Percentiles rank a stretch among this genome's conserved stretches.
These are phyloP conservation scores for Anomalospiza imberbis DNA, from an alignment of 2,797 vertebrate genomes.

Conservation along the genomic window DNA sequence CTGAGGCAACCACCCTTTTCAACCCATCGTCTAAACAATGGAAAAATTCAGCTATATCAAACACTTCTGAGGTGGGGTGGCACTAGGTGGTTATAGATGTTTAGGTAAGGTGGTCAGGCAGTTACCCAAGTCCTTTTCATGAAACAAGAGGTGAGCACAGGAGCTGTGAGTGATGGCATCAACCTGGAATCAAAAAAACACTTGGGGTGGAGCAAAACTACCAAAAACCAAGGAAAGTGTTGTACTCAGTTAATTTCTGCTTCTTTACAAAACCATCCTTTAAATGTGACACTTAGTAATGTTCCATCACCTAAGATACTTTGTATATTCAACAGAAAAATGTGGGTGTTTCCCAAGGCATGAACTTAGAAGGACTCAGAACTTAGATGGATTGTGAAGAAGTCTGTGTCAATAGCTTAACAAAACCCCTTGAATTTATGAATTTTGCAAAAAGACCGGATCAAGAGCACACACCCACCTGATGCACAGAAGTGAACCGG, in stretches of 20 bases:
- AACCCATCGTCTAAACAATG: background rate
- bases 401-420: background rate
- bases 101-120: background rate
- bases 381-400: background rate
- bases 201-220: background rate
- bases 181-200: background rate
- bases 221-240: background rate
- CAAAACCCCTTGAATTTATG: background rate
- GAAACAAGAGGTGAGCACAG: background rate
- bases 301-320: background rate
- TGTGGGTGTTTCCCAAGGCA: background rate
- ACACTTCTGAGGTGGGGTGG: background rate
- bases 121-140: background rate
- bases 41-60: background rate
- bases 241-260: background rate
- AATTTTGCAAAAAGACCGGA: background rate
- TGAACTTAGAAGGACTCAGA: background rate
- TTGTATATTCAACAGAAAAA: background rate
- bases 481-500: background rate
- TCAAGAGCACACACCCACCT: fast-evolving
- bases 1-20: background rate
- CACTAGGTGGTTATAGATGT: background rate
- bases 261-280: background rate
- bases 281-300: background rate
- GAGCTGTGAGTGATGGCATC: background rate